These are phyloP conservation scores for Venustoraphidia nigricollis DNA, from an alignment of 2,888 invertebrate species.

Conservation along the genomic window DNA sequence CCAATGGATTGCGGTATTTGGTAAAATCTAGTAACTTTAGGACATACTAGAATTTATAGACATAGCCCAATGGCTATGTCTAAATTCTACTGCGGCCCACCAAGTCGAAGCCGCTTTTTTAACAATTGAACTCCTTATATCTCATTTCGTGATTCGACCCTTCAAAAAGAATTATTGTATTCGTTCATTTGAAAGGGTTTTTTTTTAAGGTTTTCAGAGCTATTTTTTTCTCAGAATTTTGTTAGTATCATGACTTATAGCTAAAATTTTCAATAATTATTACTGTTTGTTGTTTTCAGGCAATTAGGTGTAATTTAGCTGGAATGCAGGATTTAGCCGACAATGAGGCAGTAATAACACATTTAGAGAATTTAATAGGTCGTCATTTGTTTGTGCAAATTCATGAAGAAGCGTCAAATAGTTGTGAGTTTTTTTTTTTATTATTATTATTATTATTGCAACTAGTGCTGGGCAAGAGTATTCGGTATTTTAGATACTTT, in stretches of 20 bases:
- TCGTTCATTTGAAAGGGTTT: not conserved
- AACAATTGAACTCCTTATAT: too few species aligned
- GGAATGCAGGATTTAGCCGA: slow-evolving; percentile 50
- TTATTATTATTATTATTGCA: too few species aligned
- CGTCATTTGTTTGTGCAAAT: slow-evolving; percentile 1
- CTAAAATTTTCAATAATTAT: not conserved
- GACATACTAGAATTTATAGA: too few species aligned
- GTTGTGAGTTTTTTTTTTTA: too few species aligned
- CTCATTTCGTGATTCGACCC: too few species aligned
- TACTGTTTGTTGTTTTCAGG: slow-evolving; percentile 27
- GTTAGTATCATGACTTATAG: not conserved
- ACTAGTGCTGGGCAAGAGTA: too few species aligned
- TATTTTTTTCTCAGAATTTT: slow-evolving; percentile 2
- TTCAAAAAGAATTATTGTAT: not conserved
- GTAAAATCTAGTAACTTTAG: too few species aligned
- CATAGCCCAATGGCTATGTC: too few species aligned
- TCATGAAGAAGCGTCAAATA: not conserved
- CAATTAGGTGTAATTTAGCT: slow-evolving; percentile 49
- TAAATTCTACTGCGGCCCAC: too few species aligned
- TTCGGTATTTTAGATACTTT: too few species aligned
- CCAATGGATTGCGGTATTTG: too few species aligned
- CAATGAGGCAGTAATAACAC: slow-evolving; percentile 22
- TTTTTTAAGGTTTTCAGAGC: not conserved
- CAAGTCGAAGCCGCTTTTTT: too few species aligned
- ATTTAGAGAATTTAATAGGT: slow-evolving; percentile 15